Percentiles rank a stretch among this genome's conserved stretches.
These are phyloP conservation scores for Trichoplusia ni DNA, from an alignment of 1,140 invertebrate genomes.

Conservation along the genomic window DNA sequence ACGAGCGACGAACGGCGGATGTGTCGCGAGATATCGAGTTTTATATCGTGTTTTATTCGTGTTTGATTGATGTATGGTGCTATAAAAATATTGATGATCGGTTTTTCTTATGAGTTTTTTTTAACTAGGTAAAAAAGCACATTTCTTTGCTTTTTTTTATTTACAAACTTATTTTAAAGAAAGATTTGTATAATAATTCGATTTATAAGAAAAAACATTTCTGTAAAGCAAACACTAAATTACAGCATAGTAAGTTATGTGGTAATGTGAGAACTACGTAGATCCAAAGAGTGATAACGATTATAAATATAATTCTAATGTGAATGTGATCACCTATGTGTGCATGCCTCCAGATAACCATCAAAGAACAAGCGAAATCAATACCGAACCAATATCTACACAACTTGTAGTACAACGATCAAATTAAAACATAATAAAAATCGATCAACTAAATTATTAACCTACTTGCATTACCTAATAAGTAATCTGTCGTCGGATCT, in stretches of 20 bases:
- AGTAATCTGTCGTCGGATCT: constrained; percentile 50
- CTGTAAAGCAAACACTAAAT: background rate
- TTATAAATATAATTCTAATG: background rate
- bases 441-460: constrained; percentile 11
- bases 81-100: constrained; percentile 10
- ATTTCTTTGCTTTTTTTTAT: no score
- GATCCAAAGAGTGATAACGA: background rate
- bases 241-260: background rate
- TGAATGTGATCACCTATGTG: background rate
- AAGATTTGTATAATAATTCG: no score
- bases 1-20: constrained; percentile 28
- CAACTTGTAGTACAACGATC: background rate
- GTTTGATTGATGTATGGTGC: constrained; percentile 13
- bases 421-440: background rate
- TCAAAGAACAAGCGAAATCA: no score
- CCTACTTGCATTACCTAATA: constrained; percentile 4
- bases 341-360: background rate
- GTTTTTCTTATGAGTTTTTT: background rate
- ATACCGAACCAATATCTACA: no score
- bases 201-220: no score
- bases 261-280: background rate
- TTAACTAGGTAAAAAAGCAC: background rate
- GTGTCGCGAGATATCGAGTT: constrained; percentile 40
- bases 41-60: constrained; percentile 12
- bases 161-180: no score